Percentiles rank a stretch among this genome's conserved stretches.
Conservation (phyloP, 2,888 invertebrate genomes). For the Stramonita haemastoma region DNA sequence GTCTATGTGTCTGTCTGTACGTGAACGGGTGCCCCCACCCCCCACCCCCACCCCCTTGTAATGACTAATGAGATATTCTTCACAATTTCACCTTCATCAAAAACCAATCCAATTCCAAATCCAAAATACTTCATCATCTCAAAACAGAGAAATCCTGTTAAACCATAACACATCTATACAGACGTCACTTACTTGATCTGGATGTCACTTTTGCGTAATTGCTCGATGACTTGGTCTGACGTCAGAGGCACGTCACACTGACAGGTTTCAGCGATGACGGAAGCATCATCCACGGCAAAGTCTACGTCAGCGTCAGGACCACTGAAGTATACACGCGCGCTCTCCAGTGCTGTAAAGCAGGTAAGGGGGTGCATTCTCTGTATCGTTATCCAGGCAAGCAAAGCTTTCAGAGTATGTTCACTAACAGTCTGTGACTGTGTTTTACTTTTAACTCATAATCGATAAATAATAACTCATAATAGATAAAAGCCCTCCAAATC, state of each 20-base stretch:
- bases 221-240: slow-evolving; percentile 5
- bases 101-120: no score
- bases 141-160: no score
- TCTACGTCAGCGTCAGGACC: neutral
- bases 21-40: no score
- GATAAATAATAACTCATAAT: no score
- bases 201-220: slow-evolving; percentile 21
- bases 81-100: no score
- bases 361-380: neutral
- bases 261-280: slow-evolving; percentile 17
- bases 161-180: neutral
- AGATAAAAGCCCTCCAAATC: no score
- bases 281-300: slow-evolving; percentile 17
- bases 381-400: neutral
- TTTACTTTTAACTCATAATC: neutral
- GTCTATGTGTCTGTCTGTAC: no score
- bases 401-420: no score
- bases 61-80: no score
- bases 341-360: neutral
- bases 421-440: no score
- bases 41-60: no score
- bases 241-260: slow-evolving; percentile 14
- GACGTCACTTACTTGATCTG: neutral
- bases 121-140: no score
- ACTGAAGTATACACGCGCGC: neutral